Evolutionary conservation across 2,113 vertebrate genomes (phyloP), one percentile per base, ranked within the genome.

Genomic region (Eurypyga helias): DNA sequence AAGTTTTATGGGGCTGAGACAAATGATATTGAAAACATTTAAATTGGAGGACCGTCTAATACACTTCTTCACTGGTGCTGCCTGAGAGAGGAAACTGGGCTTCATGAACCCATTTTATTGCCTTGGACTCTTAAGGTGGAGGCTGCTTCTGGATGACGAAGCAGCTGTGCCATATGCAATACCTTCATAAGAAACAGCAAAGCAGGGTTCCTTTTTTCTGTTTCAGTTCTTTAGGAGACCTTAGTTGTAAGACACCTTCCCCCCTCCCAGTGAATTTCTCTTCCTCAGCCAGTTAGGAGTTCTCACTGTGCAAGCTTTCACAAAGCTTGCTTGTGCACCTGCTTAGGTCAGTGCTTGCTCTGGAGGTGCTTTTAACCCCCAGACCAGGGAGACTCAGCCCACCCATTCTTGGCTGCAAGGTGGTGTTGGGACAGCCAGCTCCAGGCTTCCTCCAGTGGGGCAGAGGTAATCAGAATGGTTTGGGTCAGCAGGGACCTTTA

Each of bases 311-410:
- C 23, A 43, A 57, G 16, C 1, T 1, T 49, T 82, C 41, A 12
- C 2, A 6, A 76, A 55, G 55, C 34, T 62, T 23, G 10, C 65
- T 58, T n/a, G 49, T 62, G 19, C 28, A 26, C 15, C 61, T 55
- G 17, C 34, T 8, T 41, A 13, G 21, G 5, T 51, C 36, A 2
- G 2, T 52, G 48, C 26, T 62, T 36, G 41, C 2, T 0, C 41
- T n/a, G 49, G 34, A n/a, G 26, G 18, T 62, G 62, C 33, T 70
- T 24, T 46, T 57, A 26, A 33, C 6, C 6, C 36, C 36, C 16
- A 17, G 16, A 25, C 28, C 24, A n/a, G 21, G 6, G 13, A 13
- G 45, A 31, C 19, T 9, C 23, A 48, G 25, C 65, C 16, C 54
- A 41, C 18, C 21, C 48, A 7, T 5, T 13, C n/a, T 16, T 26